Conservation (phyloP, 2,888 invertebrate species). For the Dendrolimus houi region DNA sequence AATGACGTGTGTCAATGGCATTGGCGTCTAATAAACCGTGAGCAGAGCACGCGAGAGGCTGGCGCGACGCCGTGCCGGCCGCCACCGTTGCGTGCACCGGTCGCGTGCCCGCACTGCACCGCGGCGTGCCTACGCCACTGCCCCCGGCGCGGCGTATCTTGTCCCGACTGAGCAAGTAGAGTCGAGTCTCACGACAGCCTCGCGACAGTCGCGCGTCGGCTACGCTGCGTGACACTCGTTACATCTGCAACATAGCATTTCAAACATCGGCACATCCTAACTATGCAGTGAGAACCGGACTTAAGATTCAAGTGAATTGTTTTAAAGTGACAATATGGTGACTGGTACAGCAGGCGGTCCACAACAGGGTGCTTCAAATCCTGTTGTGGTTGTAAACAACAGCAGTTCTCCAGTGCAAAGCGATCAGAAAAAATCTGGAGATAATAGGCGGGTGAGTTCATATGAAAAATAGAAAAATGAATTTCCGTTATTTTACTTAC, state of each 20-base stretch:
- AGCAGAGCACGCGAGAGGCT: conserved; percentile 43
- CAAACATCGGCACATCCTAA: too few species aligned
- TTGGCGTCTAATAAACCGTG: conserved; percentile 14
- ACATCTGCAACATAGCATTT: too few species aligned
- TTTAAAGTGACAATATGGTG: conserved; percentile 45
- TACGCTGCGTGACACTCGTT: conserved; percentile 29
- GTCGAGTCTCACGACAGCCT: background rate
- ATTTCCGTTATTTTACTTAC: background rate
- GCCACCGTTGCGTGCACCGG: conserved; percentile 42
- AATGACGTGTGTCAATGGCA: conserved; percentile 23
- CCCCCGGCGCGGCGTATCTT: conserved; percentile 6
- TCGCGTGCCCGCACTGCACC: conserved; percentile 44
- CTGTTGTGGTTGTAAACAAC: conserved; percentile 37
- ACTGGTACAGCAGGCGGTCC: conserved; percentile 52
- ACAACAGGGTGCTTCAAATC: conserved; percentile 40
- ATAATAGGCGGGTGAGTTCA: conserved; percentile 61
- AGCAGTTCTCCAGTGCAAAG: conserved; percentile 24
- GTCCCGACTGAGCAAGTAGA: too few species aligned
- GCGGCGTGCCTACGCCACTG: conserved; percentile 13
- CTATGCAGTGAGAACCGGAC: conserved; percentile 29
- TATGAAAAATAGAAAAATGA: background rate
- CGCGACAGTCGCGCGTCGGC: conserved; percentile 62
- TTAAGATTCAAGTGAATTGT: conserved; percentile 19
- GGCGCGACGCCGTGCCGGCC: conserved; percentile 24
- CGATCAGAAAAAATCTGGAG: conserved; percentile 54